These are phyloP conservation scores for Papilio demoleus DNA, from an alignment of 2,888 invertebrate genomes.

Conservation along the genomic window DNA sequence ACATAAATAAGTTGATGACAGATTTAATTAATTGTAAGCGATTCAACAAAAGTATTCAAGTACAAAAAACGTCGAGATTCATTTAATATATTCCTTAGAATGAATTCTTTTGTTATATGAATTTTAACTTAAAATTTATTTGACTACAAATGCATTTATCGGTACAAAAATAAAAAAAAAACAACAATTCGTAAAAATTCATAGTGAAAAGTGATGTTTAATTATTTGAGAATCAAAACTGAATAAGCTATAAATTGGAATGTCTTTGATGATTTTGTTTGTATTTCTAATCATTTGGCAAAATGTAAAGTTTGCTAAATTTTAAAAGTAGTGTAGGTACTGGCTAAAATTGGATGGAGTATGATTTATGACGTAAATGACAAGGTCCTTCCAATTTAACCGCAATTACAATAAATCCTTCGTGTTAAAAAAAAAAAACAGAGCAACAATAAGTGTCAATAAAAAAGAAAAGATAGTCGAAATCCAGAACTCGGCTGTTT, in stretches of 20 bases:
- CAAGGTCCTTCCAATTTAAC: too few relatives aligned
- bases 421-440: too few relatives aligned
- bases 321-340: too few relatives aligned
- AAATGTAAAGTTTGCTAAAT: too few relatives aligned
- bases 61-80: conserved; percentile 1
- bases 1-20: background rate
- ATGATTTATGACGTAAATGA: too few relatives aligned
- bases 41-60: background rate
- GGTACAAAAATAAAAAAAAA: background rate
- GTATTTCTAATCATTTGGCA: too few relatives aligned
- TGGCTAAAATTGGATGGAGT: too few relatives aligned
- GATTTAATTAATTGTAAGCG: too few relatives aligned
- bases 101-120: background rate
- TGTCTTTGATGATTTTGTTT: background rate
- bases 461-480: too few relatives aligned
- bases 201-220: background rate
- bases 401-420: too few relatives aligned
- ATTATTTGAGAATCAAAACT: background rate
- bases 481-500: too few relatives aligned
- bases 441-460: too few relatives aligned
- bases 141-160: background rate
- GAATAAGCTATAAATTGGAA: background rate
- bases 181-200: background rate
- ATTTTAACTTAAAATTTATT: background rate
- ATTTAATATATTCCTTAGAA: conserved; percentile 4